Conservation (phyloP, 1,140 invertebrate genomes). For the Charaxes varanes region DNA sequence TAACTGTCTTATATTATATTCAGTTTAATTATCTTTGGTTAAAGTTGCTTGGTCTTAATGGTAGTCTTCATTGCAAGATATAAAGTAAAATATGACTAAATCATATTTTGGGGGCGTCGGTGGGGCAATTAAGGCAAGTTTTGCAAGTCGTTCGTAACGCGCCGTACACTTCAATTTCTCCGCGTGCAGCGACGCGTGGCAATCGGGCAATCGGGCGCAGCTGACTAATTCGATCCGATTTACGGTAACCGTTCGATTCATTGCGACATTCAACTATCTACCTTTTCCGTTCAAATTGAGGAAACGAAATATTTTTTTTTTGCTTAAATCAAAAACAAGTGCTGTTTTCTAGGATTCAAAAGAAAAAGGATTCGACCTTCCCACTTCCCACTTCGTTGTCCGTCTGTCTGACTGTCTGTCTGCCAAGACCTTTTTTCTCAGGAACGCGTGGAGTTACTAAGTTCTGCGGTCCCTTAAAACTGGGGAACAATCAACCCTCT, state of each 20-base stretch:
- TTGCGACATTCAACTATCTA: constrained; percentile 52
- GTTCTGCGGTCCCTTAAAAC: too few species aligned
- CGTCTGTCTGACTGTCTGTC: too few species aligned
- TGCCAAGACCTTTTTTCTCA: too few species aligned
- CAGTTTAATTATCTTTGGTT: too few species aligned
- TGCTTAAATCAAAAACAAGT: too few species aligned
- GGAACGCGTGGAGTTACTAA: too few species aligned
- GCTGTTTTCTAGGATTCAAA: too few species aligned
- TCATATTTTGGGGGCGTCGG: not conserved
- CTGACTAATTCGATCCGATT: constrained; percentile 64
- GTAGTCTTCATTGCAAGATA: not conserved
- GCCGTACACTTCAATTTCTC: constrained; percentile 65
- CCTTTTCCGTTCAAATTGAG: constrained; percentile 45
- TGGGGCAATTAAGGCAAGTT: constrained; percentile 35
- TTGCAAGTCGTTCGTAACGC: constrained; percentile 56
- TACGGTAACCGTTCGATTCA: constrained; percentile 40
- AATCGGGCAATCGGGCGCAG: constrained; percentile 65
- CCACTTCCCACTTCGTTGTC: too few species aligned
- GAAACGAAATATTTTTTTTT: constrained; percentile 19
- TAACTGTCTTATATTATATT: too few species aligned
- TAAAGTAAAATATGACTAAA: not conserved
- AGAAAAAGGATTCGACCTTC: too few species aligned
- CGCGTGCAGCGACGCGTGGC: constrained; percentile 52
- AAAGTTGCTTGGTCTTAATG: too few species aligned
- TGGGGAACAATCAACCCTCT: too few species aligned